Conservation (phyloP, 2,888 invertebrate species). For the Aporophyla nigra region DNA sequence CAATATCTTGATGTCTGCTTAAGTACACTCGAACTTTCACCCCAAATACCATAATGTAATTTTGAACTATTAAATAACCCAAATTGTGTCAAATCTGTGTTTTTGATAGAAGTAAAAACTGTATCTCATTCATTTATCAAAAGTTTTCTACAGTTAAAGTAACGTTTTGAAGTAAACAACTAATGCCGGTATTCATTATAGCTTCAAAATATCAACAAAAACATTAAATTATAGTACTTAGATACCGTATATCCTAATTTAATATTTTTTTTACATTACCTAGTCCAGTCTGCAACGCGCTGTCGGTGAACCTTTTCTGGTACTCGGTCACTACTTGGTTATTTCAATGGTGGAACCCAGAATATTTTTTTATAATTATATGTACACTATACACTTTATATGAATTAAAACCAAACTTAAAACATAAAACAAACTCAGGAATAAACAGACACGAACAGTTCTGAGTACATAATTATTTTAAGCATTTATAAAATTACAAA, state of each 20-base stretch:
- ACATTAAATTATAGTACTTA: slow-evolving; percentile 32
- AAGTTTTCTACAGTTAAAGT: slow-evolving; percentile 7
- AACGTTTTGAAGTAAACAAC: slow-evolving; percentile 76
- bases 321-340: slow-evolving; percentile 82
- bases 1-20: slow-evolving; percentile 46
- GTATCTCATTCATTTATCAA: slow-evolving; percentile 37
- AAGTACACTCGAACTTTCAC: slow-evolving; percentile 52
- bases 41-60: slow-evolving; percentile 32
- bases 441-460: slow-evolving; percentile 57
- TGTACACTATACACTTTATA: slow-evolving; percentile 58
- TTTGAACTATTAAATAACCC: slow-evolving; percentile 13
- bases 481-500: slow-evolving; percentile 74
- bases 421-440: slow-evolving; percentile 53
- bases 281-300: slow-evolving; percentile 70
- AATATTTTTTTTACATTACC: slow-evolving; percentile 65
- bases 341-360: slow-evolving; percentile 83
- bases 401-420: slow-evolving; percentile 52
- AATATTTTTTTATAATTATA: slow-evolving; percentile 68
- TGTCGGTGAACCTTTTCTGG: slow-evolving; percentile 79
- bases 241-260: slow-evolving; percentile 1
- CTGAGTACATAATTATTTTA: slow-evolving; percentile 63
- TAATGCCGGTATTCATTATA: slow-evolving; percentile 73
- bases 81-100: slow-evolving; percentile 3
- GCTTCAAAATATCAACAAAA: slow-evolving; percentile 57
- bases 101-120: slow-evolving; percentile 15